These are phyloP conservation scores for Tipula unca DNA, from an alignment of 2,888 invertebrate species.

Conservation along the genomic window DNA sequence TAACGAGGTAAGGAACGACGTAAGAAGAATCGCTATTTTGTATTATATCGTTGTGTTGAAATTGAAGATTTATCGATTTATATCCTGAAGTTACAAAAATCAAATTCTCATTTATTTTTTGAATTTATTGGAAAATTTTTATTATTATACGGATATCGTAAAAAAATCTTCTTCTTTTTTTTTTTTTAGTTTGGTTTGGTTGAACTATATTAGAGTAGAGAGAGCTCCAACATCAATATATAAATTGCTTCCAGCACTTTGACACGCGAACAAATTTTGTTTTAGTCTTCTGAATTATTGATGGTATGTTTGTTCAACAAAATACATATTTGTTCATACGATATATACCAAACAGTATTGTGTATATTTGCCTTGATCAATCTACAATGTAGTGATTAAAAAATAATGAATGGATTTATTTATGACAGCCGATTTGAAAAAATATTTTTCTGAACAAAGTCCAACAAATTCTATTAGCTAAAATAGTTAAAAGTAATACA, in stretches of 20 bases:
- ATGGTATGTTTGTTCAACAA: not conserved
- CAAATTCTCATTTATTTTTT: constrained; percentile 2
- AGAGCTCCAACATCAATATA: not conserved
- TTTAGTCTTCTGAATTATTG: not conserved
- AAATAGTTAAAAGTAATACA: no score
- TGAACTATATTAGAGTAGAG: not conserved
- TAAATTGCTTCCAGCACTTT: not conserved
- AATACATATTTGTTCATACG: not conserved
- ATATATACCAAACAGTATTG: no score
- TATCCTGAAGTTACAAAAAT: not conserved
- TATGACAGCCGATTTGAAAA: no score
- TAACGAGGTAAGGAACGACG: not conserved
- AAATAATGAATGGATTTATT: no score
- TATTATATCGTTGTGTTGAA: not conserved
- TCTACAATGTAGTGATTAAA: no score
- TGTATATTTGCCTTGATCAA: no score
- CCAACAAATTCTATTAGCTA: no score
- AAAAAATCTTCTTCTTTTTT: not conserved
- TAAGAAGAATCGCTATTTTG: not conserved
- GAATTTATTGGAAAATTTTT: constrained; percentile 3
- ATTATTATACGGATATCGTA: not conserved
- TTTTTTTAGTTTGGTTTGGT: not conserved
- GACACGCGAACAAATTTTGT: not conserved
- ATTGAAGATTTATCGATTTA: constrained; percentile 14
- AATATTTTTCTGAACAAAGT: no score